Evolutionary conservation across 2,113 vertebrate species (phyloP).

Genomic region (Galbula dea): DNA sequence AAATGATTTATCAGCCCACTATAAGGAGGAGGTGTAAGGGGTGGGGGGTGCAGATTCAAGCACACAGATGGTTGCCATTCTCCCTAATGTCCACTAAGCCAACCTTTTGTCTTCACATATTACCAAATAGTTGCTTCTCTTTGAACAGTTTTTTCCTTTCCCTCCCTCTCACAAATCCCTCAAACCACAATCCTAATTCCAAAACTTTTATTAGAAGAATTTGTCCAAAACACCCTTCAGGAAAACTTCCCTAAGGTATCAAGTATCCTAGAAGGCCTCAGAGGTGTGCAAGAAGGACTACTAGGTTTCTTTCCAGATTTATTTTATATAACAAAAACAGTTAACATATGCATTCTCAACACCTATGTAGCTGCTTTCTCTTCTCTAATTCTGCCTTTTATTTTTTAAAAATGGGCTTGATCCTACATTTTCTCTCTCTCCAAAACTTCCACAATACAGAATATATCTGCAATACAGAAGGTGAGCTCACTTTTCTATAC

Average conservation of each 20-base stretch:
- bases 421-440: background rate
- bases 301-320: background rate
- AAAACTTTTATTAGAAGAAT: background rate
- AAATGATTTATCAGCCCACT: background rate
- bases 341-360: background rate
- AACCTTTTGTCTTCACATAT: background rate
- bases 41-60: background rate
- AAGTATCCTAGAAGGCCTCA: background rate
- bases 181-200: background rate
- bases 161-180: background rate
- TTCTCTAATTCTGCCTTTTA: background rate
- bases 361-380: background rate
- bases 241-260: background rate
- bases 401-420: background rate
- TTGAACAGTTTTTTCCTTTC: background rate
- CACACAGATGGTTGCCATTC: constrained; percentile 20
- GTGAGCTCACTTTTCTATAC: background rate
- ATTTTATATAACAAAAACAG: background rate
- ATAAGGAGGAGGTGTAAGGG: background rate
- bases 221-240: background rate
- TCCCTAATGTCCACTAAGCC: background rate
- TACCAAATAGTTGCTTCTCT: background rate
- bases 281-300: background rate
- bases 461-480: background rate
- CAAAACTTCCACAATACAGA: background rate